Percentiles rank a stretch among this genome's conserved stretches.
phyloP scores from a whole-genome alignment of 2,888 invertebrate genomes.

The Masnerella sp. region DNA sequence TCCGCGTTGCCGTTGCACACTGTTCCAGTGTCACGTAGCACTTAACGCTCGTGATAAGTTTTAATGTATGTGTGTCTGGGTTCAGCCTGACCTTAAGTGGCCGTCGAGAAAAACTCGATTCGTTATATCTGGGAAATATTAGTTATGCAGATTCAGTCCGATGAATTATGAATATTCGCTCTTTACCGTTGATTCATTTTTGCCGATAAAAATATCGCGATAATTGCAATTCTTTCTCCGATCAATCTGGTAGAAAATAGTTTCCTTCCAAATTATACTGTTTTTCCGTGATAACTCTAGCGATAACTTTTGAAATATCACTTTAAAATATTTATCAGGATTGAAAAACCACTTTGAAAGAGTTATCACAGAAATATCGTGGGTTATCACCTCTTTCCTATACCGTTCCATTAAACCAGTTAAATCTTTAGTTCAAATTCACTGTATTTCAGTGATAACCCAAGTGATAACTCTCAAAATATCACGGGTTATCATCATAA shows the following conservation, averaged over 20 bases:
- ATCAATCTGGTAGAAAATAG: no score
- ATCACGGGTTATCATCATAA: no score
- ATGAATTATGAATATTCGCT: slow-evolving; percentile 3
- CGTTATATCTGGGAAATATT: slow-evolving; percentile 28
- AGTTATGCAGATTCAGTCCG: slow-evolving; percentile 8
- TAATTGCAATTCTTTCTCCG: no score
- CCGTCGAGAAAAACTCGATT: slow-evolving; percentile 1
- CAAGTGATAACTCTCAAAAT: no score
- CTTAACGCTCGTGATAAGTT: slow-evolving; percentile 49
- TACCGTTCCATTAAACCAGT: background rate
- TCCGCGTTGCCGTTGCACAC: slow-evolving; percentile 46
- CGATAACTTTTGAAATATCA: no score
- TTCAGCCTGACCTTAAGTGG: slow-evolving; percentile 34
- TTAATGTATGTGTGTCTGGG: slow-evolving; percentile 16
- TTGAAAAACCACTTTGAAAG: no score
- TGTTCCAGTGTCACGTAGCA: slow-evolving; percentile 54
- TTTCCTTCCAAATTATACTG: no score
- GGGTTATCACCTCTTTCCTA: background rate
- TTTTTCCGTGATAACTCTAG: no score
- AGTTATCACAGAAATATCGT: slow-evolving; percentile 4
- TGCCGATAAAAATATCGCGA: background rate
- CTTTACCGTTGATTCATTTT: slow-evolving; percentile 3
- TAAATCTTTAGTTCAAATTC: background rate
- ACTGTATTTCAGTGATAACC: background rate
- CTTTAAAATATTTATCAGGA: no score